These are phyloP conservation scores for Drosophila neotestacea DNA, from an alignment of 2,888 invertebrate genomes.

Conservation along the genomic window DNA sequence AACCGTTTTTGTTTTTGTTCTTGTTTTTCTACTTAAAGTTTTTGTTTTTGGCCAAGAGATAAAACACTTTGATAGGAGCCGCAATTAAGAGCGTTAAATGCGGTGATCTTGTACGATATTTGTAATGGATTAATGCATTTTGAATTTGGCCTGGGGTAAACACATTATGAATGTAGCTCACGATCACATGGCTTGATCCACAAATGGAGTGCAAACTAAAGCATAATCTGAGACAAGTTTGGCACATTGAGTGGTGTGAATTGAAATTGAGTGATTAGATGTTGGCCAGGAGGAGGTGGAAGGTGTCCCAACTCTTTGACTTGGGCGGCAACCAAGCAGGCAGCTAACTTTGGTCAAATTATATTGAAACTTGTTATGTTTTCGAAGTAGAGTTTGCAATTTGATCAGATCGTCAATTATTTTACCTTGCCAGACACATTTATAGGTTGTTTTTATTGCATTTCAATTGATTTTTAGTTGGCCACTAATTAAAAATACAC, in stretches of 20 bases:
- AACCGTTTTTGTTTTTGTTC: slow-evolving; percentile 3
- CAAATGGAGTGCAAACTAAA: slow-evolving; percentile 41
- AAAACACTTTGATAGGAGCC: slow-evolving; percentile 48
- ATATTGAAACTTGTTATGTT: slow-evolving; percentile 32
- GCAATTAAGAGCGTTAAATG: slow-evolving; percentile 28
- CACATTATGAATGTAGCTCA: slow-evolving; percentile 69
- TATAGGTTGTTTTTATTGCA: slow-evolving; percentile 69
- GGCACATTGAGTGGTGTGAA: slow-evolving; percentile 57
- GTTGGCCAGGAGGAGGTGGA: slow-evolving; percentile 2
- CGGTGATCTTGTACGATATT: slow-evolving; percentile 69
- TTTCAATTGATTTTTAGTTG: slow-evolving; percentile 64
- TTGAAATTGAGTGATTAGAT: slow-evolving; percentile 74
- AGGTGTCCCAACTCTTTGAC: neutral
- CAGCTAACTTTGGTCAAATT: slow-evolving; percentile 27
- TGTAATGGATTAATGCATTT: slow-evolving; percentile 59
- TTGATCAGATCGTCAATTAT: slow-evolving; percentile 33
- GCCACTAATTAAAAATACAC: slow-evolving; percentile 59
- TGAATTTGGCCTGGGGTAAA: slow-evolving; percentile 10
- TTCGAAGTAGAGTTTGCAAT: slow-evolving; percentile 15
- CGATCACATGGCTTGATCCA: slow-evolving; percentile 56
- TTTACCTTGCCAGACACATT: slow-evolving; percentile 46
- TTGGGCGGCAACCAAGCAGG: slow-evolving; percentile 15
- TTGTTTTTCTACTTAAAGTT: slow-evolving; percentile 2
- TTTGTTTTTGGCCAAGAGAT: slow-evolving; percentile 9
- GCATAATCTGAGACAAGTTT: slow-evolving; percentile 39